Evolutionary conservation across 1,140 invertebrate genomes (phyloP), one percentile per base, ranked within the genome.

Genomic region (Tenebrio molitor): DNA sequence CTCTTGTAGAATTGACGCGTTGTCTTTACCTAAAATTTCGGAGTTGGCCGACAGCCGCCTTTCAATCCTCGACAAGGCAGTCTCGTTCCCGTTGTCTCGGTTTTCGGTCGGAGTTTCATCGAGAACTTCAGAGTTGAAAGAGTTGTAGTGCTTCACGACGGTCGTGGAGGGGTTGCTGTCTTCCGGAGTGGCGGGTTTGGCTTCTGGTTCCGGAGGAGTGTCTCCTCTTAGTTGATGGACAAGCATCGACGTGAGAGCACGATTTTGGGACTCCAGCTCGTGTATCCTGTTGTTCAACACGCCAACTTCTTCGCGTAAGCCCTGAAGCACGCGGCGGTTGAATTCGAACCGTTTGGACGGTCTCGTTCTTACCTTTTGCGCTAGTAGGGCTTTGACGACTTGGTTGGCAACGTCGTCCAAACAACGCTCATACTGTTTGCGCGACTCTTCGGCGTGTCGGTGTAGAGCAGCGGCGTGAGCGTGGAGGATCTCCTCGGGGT

Each of bases 351-450:
- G 10, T 17, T 64, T 15, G 7, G 10, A 14, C 36, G 4, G 14
- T 14, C 33, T 34, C 15, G 1, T 17, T n/a, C 14, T 42, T 82
- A 95, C 93, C 89, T 94, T 95, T 86, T 95, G 93, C 15, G 91
- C 90, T 66, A 95, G 87, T 33, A 95, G 85, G 16, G 93, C 93
- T 75, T 92, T 89, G 39, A 95, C 92, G 74, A 93, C 91, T 81
- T 93, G 90, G 82, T 91, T 91, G 67, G 91, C 91, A 14, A 93
- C 91, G 81, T 93, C 91, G 81, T 93, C 92, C 29, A 93, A 82
- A 79, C 91, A 93, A 73, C 89, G 86, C 81, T 93, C 92, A 80
- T 92, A 93, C 76, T 92, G 90, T 69, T 87, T 91, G 86, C 84
- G 92, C 77, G 84, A 87, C 85, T 84, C 89, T 84, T 77, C 91